Evolutionary conservation across 2,113 vertebrate species (phyloP).

Genomic region (Psittacus erithacus): DNA sequence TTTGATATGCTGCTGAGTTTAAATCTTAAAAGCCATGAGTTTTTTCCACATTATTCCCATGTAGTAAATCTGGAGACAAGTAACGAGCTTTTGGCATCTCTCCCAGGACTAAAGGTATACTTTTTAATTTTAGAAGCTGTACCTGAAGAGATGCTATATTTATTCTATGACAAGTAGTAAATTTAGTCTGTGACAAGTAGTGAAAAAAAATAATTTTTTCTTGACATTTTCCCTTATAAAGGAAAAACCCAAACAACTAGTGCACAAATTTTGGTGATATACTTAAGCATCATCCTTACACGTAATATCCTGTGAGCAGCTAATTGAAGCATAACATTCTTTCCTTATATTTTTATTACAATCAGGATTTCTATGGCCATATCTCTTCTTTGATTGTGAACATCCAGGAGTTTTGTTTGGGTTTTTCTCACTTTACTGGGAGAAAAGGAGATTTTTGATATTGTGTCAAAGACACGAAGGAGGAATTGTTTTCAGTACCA

Average conservation of each 20-base stretch:
- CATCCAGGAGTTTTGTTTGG: background rate
- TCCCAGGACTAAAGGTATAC: constrained; percentile 62
- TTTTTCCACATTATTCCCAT: constrained; percentile 71
- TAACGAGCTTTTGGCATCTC: constrained; percentile 63
- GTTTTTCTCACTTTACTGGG: background rate
- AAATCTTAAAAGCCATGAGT: constrained; percentile 68
- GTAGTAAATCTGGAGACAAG: constrained; percentile 65
- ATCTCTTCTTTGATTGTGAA: background rate
- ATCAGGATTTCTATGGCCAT: background rate
- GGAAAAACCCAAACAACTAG: background rate
- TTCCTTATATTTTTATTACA: background rate
- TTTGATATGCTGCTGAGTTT: constrained; percentile 76
- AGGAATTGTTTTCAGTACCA: background rate
- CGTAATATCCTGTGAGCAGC: background rate
- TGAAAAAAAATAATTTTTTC: constrained; percentile 21
- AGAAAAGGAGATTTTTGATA: background rate
- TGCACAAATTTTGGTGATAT: background rate
- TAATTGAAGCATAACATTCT: background rate
- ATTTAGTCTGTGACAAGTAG: constrained; percentile 32
- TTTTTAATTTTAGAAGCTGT: constrained; percentile 63
- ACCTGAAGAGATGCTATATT: constrained; percentile 63
- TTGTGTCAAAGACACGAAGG: background rate
- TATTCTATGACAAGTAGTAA: constrained; percentile 18
- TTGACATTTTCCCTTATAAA: constrained; percentile 25
- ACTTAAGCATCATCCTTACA: background rate